Evolutionary conservation across 2,888 invertebrate genomes (phyloP), one percentile per base, ranked within the genome.

Genomic region (Torymus aiolomorphi): DNA sequence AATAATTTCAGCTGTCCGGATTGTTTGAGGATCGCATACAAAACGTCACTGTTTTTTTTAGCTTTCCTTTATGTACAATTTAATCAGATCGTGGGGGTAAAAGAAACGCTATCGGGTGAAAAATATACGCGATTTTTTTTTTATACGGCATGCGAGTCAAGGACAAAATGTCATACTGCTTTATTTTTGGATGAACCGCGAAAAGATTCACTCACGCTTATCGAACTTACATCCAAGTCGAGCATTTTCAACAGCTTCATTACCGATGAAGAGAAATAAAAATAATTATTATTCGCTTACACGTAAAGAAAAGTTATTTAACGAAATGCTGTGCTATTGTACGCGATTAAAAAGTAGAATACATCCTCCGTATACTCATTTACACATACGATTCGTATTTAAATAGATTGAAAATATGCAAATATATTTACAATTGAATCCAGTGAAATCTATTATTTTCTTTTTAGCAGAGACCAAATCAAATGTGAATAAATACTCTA

Each of bases 1-100:
- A 61, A 69, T 62, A 75, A 79, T 75, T 75, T 70, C 70, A 75
- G 65, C 54, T 70, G 75, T 54, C 65, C 66, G 24, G 13, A 65
- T 65, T 56, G 57, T 52, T 61, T 12, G 10, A 2, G 49, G 16
- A n/a, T 42, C 8, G 16, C 31, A 11, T 16, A 67, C 24, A 73
- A 56, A 77, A 51, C 56, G 14, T 57, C 54, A 18, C 42, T 57
- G 62, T 52, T 20, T 16, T 57, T 74, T 24, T 4, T 14, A 14
- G 42, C 8, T 42, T 76, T 24, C 31, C 18, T 69, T 59, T 57
- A 16, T 54, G 13, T 16, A 52, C 14, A 72, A 66, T 59, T 13
- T 52, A 18, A n/a, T 71, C 57, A 61, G 72, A 78, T 67, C 54
- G 8, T 42, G 51, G n/a, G n/a, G 18, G 20, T 20, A 69, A 10